A percentile compares a stretch with the other conserved stretches of the same genome.
Evolutionary conservation across 2,888 invertebrate genomes (phyloP).

Genomic region (Theodoxus fluviatilis): DNA sequence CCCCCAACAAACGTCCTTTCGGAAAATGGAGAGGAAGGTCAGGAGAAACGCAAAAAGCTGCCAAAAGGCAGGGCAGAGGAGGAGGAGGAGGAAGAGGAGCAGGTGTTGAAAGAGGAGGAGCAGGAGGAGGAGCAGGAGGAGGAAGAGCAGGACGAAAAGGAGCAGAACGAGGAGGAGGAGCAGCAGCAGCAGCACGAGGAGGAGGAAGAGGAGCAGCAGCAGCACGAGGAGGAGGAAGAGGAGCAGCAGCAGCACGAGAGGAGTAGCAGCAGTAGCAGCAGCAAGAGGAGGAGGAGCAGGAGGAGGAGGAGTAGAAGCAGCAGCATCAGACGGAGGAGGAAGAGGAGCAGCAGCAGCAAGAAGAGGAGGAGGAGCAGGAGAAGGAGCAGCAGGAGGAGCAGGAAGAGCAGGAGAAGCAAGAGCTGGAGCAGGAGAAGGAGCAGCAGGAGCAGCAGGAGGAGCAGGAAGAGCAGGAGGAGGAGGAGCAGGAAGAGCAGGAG

Average conservation of each 20-base stretch:
- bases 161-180: constrained; percentile 71
- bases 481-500: no score
- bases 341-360: background rate
- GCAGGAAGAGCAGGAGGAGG: no score
- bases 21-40: background rate
- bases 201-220: constrained; percentile 72
- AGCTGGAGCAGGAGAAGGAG: background rate
- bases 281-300: background rate
- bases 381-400: background rate
- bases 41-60: background rate
- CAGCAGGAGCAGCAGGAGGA: background rate
- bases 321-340: background rate
- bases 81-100: background rate
- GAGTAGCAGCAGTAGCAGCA: background rate
- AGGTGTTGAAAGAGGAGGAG: background rate
- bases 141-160: background rate
- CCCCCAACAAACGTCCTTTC: no score
- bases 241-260: constrained; percentile 63
- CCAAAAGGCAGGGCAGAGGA: background rate
- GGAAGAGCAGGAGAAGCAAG: background rate
- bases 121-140: background rate
- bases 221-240: constrained; percentile 69
- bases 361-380: background rate
- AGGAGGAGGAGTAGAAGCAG: background rate
- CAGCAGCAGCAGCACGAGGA: constrained; percentile 74